phyloP scores from a whole-genome alignment of 2,113 vertebrate genomes.

The Eolophus roseicapilla region DNA sequence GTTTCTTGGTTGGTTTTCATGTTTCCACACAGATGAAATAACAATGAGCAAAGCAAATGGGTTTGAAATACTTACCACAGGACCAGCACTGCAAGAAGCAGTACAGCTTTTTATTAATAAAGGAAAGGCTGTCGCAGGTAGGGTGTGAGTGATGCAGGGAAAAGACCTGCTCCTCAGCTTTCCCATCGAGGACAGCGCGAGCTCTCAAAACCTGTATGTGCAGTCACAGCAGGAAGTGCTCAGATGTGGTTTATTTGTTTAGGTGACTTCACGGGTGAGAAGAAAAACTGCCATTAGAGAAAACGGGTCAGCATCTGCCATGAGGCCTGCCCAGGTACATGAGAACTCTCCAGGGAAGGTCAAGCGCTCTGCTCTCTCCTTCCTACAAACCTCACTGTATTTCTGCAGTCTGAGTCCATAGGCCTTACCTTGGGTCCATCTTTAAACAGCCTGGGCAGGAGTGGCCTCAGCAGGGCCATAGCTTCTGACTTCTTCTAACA shows the following conservation, averaged over 20 bases:
- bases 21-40: not conserved
- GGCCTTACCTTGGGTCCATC: not conserved
- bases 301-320: not conserved
- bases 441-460: not conserved
- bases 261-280: not conserved
- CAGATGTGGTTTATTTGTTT: not conserved
- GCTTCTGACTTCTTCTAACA: not conserved
- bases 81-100: not conserved
- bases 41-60: not conserved
- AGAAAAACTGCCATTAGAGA: not conserved
- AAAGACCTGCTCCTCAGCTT: not conserved
- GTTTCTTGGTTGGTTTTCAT: not conserved
- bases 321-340: rapidly evolving
- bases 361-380: not conserved
- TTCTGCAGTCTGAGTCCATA: not conserved
- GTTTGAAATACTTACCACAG: not conserved
- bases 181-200: not conserved
- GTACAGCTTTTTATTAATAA: not conserved
- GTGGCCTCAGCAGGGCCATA: not conserved
- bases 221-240: not conserved
- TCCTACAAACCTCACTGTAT: not conserved
- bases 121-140: not conserved
- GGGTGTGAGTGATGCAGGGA: not conserved
- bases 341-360: too few species aligned
- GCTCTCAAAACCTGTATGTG: not conserved